Evolutionary conservation across 2,888 invertebrate genomes (phyloP).

Genomic region (Amiota mariae): DNA sequence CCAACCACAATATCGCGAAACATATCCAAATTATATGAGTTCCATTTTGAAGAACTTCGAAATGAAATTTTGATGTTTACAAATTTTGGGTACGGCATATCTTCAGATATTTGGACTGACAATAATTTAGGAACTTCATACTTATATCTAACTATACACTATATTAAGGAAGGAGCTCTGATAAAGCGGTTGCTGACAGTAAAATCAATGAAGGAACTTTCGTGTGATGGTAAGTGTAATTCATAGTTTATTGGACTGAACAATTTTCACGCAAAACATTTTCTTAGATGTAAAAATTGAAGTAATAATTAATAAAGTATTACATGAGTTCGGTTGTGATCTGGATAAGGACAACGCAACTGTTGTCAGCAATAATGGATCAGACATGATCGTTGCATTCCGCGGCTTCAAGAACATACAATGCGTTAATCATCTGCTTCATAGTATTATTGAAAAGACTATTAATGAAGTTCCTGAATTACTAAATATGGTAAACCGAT

Average conservation of each 20-base stretch:
- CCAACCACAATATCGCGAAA: slow-evolving; percentile 41
- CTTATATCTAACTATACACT: slow-evolving; percentile 41
- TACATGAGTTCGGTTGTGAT: slow-evolving; percentile 38
- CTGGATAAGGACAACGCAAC: slow-evolving; percentile 30
- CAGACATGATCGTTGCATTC: slow-evolving; percentile 36
- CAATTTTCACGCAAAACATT: slow-evolving; percentile 29
- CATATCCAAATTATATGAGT: slow-evolving; percentile 35
- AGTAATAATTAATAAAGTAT: slow-evolving; percentile 36
- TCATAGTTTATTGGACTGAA: slow-evolving; percentile 22
- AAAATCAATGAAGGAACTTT: slow-evolving; percentile 30
- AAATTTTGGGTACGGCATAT: slow-evolving; percentile 41
- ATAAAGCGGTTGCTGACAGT: slow-evolving; percentile 33
- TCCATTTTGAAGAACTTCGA: slow-evolving; percentile 37
- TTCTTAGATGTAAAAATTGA: slow-evolving; percentile 38
- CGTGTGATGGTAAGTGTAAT: slow-evolving; percentile 20
- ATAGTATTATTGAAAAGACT: slow-evolving; percentile 35
- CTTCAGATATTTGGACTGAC: slow-evolving; percentile 42
- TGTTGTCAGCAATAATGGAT: slow-evolving; percentile 34
- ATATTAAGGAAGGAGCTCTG: slow-evolving; percentile 37
- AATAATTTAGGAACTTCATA: slow-evolving; percentile 39
- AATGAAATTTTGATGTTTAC: slow-evolving; percentile 34
- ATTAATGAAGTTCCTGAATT: slow-evolving; percentile 30
- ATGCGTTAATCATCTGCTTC: slow-evolving; percentile 38
- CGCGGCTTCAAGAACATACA: slow-evolving; percentile 33
- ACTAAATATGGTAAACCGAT: slow-evolving; percentile 26